A percentile compares a stretch with the other conserved stretches of the same genome.
These are phyloP conservation scores for Rhodeus uyekii DNA, from an alignment of 2,797 vertebrate species.

Conservation along the genomic window DNA sequence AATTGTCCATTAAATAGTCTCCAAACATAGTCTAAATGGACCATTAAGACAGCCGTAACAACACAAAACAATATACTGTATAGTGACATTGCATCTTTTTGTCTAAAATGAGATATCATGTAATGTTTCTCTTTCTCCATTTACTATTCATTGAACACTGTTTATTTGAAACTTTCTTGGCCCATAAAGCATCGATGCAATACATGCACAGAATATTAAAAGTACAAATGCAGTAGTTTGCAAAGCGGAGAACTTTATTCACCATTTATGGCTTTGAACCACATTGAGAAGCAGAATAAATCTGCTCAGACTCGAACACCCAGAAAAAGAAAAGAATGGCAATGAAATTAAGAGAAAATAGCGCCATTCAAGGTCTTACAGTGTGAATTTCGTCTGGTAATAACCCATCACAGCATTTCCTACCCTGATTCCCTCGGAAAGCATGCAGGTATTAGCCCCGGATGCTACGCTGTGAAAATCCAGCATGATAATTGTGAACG, in stretches of 20 bases:
- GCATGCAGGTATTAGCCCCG: constrained; percentile 49
- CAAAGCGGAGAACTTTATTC: constrained; percentile 2
- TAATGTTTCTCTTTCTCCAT: constrained; percentile 17
- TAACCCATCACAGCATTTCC: constrained; percentile 44
- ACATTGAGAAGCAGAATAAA: not conserved
- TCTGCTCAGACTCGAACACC: not conserved
- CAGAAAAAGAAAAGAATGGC: constrained; percentile 44
- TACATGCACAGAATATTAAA: constrained; percentile 2
- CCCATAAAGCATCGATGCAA: constrained; percentile 2
- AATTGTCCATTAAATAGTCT: constrained; percentile 58
- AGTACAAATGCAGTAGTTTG: constrained; percentile 8
- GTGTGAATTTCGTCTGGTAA: constrained; percentile 41
- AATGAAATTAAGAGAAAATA: constrained; percentile 53
- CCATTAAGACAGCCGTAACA: constrained; percentile 37
- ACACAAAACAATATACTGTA: constrained; percentile 5
- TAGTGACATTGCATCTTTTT: constrained; percentile 31
- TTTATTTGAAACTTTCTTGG: constrained; percentile 14
- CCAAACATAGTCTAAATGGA: constrained; percentile 56
- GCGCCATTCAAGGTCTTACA: constrained; percentile 21
- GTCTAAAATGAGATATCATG: constrained; percentile 12
- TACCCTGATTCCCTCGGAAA: constrained; percentile 34
- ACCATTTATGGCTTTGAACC: constrained; percentile 9
- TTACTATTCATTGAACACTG: not conserved
- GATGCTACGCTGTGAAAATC: constrained; percentile 35
- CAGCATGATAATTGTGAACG: constrained; percentile 31